Conservation (phyloP, 2,113 vertebrate species). For the Gallinago jamesoni region DNA sequence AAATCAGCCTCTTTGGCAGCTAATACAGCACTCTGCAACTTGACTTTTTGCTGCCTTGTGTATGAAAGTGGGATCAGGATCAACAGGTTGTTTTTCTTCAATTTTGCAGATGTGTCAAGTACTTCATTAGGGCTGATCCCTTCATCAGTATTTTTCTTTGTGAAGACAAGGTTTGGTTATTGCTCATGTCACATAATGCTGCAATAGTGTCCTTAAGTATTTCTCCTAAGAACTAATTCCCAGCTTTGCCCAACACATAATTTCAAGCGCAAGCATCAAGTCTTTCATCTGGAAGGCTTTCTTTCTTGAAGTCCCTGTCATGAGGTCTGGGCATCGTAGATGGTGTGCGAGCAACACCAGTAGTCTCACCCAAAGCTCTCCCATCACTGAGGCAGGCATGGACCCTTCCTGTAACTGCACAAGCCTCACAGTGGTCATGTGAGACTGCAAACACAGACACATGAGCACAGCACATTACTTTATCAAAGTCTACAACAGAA, state of each 20-base stretch:
- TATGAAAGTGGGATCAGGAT: not conserved
- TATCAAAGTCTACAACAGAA: not conserved
- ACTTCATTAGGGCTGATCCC: not conserved
- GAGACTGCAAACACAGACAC: fast-evolving
- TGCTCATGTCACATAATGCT: not conserved
- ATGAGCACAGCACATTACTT: not conserved
- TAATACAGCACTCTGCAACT: not conserved
- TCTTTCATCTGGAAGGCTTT: not conserved
- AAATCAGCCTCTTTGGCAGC: not conserved
- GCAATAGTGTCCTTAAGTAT: not conserved
- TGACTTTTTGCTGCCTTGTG: not conserved
- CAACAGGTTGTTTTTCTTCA: not conserved
- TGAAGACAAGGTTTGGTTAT: not conserved
- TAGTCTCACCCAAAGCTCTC: not conserved
- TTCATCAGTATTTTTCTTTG: not conserved
- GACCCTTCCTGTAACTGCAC: fast-evolving
- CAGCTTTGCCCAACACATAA: fast-evolving
- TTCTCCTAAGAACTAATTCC: not conserved
- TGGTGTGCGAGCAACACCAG: not conserved
- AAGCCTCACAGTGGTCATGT: fast-evolving
- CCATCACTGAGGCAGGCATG: no score
- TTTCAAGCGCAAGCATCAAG: not conserved
- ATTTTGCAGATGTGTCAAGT: not conserved
- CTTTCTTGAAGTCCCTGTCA: not conserved
- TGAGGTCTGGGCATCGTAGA: not conserved